These are phyloP conservation scores for Lepidocyrtoides sp. DNA, from an alignment of 2,888 invertebrate genomes.

Conservation along the genomic window DNA sequence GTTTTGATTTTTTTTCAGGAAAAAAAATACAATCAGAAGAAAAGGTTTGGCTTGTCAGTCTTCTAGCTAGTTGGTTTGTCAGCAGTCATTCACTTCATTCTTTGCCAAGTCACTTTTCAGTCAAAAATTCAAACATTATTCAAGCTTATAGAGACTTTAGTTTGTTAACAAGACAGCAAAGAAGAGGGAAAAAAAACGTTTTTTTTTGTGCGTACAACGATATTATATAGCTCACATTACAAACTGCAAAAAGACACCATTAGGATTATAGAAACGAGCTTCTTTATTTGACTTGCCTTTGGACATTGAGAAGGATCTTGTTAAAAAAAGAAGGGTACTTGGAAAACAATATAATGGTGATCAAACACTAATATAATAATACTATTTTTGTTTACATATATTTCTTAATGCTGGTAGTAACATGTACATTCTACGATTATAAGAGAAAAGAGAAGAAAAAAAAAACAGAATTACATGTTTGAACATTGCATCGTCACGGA, in stretches of 20 bases:
- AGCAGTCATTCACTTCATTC: constrained; percentile 23
- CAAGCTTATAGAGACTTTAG: constrained; percentile 11
- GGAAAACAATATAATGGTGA: constrained; percentile 66
- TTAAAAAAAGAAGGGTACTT: constrained; percentile 38
- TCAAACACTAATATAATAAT: too few species aligned
- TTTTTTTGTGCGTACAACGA: background rate
- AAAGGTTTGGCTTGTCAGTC: constrained; percentile 66
- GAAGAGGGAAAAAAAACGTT: background rate
- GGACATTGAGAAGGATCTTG: constrained; percentile 62
- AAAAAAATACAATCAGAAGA: constrained; percentile 35
- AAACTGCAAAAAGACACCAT: background rate
- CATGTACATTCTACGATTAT: too few species aligned
- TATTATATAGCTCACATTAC: background rate
- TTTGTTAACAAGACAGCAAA: constrained; percentile 56
- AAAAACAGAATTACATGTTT: too few species aligned
- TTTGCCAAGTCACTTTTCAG: constrained; percentile 60
- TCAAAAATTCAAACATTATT: constrained; percentile 60
- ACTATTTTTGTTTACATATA: too few species aligned
- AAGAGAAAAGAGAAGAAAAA: too few species aligned
- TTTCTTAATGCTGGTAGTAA: too few species aligned
- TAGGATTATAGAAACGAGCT: constrained; percentile 46
- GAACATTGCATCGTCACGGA: too few species aligned
- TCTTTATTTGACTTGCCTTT: constrained; percentile 57
- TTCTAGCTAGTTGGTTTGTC: background rate
- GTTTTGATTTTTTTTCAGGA: constrained; percentile 5